phyloP scores from a whole-genome alignment of 2,888 invertebrate species.

The Caenorhabditis afra region DNA sequence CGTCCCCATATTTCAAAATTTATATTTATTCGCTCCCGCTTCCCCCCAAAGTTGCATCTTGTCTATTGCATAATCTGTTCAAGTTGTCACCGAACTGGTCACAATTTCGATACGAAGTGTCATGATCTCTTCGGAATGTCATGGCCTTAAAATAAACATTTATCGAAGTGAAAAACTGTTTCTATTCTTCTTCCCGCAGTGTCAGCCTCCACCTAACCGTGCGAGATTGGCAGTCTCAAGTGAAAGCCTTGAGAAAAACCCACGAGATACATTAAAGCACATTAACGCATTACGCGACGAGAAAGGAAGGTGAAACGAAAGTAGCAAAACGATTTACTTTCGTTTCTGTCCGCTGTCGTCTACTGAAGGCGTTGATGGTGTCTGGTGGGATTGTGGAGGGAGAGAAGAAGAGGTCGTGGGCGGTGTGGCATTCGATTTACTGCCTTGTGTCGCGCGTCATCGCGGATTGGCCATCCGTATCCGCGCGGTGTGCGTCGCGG shows the following conservation, averaged over 20 bases:
- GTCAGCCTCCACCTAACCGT: neutral
- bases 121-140: conserved; percentile 19
- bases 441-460: conserved; percentile 31
- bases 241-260: conserved; percentile 50
- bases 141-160: conserved; percentile 32
- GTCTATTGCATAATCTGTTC: conserved; percentile 61
- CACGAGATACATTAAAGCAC: conserved; percentile 45
- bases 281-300: conserved; percentile 35
- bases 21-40: conserved; percentile 24
- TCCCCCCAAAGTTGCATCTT: conserved; percentile 13
- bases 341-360: conserved; percentile 3
- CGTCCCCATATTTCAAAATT: conserved; percentile 21
- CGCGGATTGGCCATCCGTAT: conserved; percentile 51
- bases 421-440: conserved; percentile 29
- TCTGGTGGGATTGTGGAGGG: conserved; percentile 16
- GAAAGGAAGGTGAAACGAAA: conserved; percentile 31
- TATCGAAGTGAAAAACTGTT: too few relatives aligned
- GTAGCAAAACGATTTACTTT: conserved; percentile 49
- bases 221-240: conserved; percentile 1
- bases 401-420: conserved; percentile 1
- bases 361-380: conserved; percentile 22
- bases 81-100: conserved; percentile 50
- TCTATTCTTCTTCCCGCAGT: neutral
- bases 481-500: conserved; percentile 15
- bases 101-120: conserved; percentile 36